Evolutionary conservation across 1,140 invertebrate species (phyloP), one percentile per base, ranked within the genome.

Genomic region (Brachionus sp.): DNA sequence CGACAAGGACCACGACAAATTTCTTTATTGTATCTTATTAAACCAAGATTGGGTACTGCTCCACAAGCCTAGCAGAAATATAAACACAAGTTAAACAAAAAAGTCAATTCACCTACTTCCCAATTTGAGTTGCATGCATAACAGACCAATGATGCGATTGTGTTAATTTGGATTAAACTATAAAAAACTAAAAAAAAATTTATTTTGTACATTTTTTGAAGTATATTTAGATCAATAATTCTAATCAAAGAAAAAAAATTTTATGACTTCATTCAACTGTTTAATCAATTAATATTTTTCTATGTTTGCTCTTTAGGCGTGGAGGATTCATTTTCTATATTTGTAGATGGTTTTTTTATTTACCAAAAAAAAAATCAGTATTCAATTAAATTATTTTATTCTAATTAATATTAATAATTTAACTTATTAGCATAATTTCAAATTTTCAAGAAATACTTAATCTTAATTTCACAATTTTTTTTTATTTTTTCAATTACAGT

Each of bases 11-110:
- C 70, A 1, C 42, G 70, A n/a, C 70, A 75, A 12, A 46, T 23
- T 44, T 46, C 70, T 75, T 75, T 75, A 75, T 75, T 75, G 23
- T 75, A 75, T 46, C 42, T 44, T n/a, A 75, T 75, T 46, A 75
- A 16, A 10, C 39, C 25, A 25, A 46, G 25, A 33, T 75, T 46
- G 23, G 70, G 70, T 13, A 25, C n/a, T 23, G 7, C 19, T 5
- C 70, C 70, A 75, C 70, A 75, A n/a, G 70, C 70, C 70, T 75
- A 23, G 1, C n/a, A 75, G 7, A 75, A 7, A 5, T 46, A 46
- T 25, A 50, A 23, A 25, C 2, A 2, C 44, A 1, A 70, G 9
- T 16, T 19, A 19, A 29, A 29, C 10, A 7, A 29, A 64, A 64
- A 64, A 64, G 10, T 25, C 23, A 16, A 12, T 70, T 3, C 5